Base-by-base conservation (phyloP, 2,888 invertebrate genomes). In the Chloroclystis v-ata region DNA sequence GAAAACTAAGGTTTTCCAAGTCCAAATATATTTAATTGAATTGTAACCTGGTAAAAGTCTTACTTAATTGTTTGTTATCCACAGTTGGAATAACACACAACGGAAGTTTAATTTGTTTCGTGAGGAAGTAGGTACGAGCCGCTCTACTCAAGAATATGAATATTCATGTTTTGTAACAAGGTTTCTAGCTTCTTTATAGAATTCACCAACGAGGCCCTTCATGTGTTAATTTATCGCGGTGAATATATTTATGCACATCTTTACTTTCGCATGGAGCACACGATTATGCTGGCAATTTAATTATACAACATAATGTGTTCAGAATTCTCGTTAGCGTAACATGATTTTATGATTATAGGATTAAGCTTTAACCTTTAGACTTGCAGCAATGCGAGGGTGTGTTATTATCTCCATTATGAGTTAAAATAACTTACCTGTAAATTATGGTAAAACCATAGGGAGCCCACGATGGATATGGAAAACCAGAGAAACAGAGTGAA, bases 381-480 rank as follows among this genome's bases (percentile, higher is more conserved):
- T n/a, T n/a, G n/a, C n/a, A n/a, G n/a, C n/a, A n/a, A n/a, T n/a
- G n/a, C n/a, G n/a, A n/a, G n/a, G n/a, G n/a, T n/a, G n/a, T 20
- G 20, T 20, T 5, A 20, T 20, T 20, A 20, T 5, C 20, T 20
- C 2, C 5, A 20, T 4, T 20, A 20, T 4, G 20, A 20, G 20
- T 20, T 5, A 20, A 4, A 20, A 20, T 32, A 32, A 40, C 87
- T 89, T 84, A 94, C 95, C 93, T 94, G 94, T 38, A 95, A 87
- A 70, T 94, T 95, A 69, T 95, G 95, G 80, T 95, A 95, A 80
- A 95, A 95, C 77, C 95, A 89, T 7, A 95, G 92, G 1, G 92
- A 92, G 16, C 93, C 93, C 52, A 93, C 89, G 49, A 92, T 91
- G 39, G 93, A 92, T 65, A 94, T 89, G 39, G 92, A 87, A 71